These are phyloP conservation scores for Varanus salvator DNA, from an alignment of 2,113 vertebrate species.

Conservation along the genomic window DNA sequence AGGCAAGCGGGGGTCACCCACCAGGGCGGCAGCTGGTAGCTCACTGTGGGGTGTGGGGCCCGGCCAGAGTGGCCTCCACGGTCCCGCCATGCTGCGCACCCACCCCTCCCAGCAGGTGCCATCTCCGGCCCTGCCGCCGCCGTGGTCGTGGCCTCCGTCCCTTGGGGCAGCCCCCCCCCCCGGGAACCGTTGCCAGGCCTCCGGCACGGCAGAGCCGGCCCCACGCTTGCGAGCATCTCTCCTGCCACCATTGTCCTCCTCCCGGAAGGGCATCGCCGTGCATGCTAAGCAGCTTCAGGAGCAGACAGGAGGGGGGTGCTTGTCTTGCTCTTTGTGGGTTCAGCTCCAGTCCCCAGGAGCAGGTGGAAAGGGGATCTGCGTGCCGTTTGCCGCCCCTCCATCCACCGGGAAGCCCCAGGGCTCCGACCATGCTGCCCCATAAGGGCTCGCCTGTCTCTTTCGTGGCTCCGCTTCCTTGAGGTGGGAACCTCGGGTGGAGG, in stretches of 20 bases:
- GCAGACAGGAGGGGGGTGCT: constrained; percentile 40
- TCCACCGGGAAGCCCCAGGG: too few species aligned
- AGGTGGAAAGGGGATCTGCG: neutral
- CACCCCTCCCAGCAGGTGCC: neutral
- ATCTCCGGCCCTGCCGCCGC: neutral
- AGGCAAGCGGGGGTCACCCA: neutral
- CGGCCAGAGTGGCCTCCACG: neutral
- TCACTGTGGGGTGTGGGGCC: neutral
- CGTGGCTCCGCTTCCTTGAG: too few species aligned
- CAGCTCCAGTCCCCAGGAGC: neutral
- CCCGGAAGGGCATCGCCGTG: constrained; percentile 41
- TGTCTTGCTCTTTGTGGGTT: neutral
- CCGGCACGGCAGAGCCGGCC: neutral
- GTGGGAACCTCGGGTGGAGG: too few species aligned
- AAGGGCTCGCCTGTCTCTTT: too few species aligned
- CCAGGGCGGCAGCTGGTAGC: neutral
- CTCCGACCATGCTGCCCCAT: too few species aligned
- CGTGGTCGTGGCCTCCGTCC: too few species aligned
- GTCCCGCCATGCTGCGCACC: neutral
- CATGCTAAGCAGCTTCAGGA: constrained; percentile 67
- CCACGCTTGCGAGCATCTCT: constrained; percentile 14
- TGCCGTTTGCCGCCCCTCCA: too few species aligned
- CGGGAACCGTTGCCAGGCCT: neutral
- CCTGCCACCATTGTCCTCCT: constrained; percentile 64
- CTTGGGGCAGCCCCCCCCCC: too few species aligned